Base-by-base conservation (phyloP, 2,888 invertebrate genomes). In the Phaedon cochleariae region DNA sequence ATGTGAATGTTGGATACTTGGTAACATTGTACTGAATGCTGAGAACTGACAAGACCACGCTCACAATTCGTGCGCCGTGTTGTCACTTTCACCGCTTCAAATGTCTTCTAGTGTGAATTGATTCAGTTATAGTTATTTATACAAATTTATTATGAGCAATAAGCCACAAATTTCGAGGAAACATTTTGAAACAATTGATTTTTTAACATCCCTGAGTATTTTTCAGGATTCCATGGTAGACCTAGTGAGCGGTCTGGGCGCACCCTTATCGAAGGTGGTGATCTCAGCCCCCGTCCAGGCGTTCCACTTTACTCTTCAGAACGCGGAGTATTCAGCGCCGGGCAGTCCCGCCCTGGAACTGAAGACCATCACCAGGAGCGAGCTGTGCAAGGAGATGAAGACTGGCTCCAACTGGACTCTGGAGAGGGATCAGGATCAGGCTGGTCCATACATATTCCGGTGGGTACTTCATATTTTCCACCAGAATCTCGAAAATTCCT, bases 371-470 rank as follows among this genome's bases (percentile, higher is more conserved):
- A 87, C 88, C 70, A 88, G 90, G 76, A 84, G 86, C 31, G 87
- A 91, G 78, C 83, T 90, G 9, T 90, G 90, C 78, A 77, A 84
- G 4, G 82, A 92, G 80, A 82, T 79, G 66, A 84, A 85, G 59
- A 89, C 86, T 22, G 87, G 87, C 71, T 88, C 86, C 29, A 82
- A 87, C 52, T 92, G 92, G 93, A 92, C 90, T 0, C 79, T 92
- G 67, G 92, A 92, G 78, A 86, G 93, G 62, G 92, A 92, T 73
- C 91, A 92, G 78, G 93, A 93, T 82, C 84, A 92, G 68, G 90
- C 92, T 0, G 92, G 90, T 64, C 91, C 92, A 72, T 92, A 92
- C 77, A 90, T 92, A 75, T 92, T 90, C 80, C 86, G 86, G 89
- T 88, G 76, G 17, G 57, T 20, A 3, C 17, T 34, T 10, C 12